Evolutionary conservation across 2,113 vertebrate genomes (phyloP), one percentile per base, ranked within the genome.

Genomic region (Percopsis transmontana): DNA sequence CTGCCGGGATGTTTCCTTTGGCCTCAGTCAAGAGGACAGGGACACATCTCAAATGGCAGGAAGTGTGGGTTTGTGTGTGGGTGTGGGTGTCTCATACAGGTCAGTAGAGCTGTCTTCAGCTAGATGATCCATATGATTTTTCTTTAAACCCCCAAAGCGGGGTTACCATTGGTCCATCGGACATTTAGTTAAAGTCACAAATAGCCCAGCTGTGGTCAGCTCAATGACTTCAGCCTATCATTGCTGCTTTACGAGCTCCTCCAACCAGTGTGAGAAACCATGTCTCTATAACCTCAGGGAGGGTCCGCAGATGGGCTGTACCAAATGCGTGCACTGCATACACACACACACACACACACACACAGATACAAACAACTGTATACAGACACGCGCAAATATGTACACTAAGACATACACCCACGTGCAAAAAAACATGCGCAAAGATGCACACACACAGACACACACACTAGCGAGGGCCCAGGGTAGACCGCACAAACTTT

Each of bases 211-310:
- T 77, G 87, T 15, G 80, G 85, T 74, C 10, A 16, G 65, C 47
- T 55, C 76, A 84, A 87, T 84, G 84, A 88, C 88, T 85, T 90
- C 82, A 87, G 82, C 84, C 85, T 74, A 81, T 86, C 76, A 82
- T 86, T 85, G 82, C 16, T 58, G 45, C 60, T 88, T 88, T 84
- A 90, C 41, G 70, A 87, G 79, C 48, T 65, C 56, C 68, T 69
- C 68, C 60, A 73, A 87, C 75, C 85, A 76, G 81, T 54, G 80
- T 85, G 87, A 89, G 84, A 86, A 89, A 90, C 79, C 80, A 65
- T 69, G 67, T 65, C 9, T 2, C 70, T 74, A 57, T 62, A 79
- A 79, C 67, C 77, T 84, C 75, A 68, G 2, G 18, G 45, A 77
- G 67, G 66, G 70, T 63, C 27, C 1, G 77, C 77, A 77, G 68